Percentiles rank a stretch among this genome's conserved stretches.
These are phyloP conservation scores for Epinephelus coioides DNA, from an alignment of 2,797 vertebrate genomes.

Conservation along the genomic window DNA sequence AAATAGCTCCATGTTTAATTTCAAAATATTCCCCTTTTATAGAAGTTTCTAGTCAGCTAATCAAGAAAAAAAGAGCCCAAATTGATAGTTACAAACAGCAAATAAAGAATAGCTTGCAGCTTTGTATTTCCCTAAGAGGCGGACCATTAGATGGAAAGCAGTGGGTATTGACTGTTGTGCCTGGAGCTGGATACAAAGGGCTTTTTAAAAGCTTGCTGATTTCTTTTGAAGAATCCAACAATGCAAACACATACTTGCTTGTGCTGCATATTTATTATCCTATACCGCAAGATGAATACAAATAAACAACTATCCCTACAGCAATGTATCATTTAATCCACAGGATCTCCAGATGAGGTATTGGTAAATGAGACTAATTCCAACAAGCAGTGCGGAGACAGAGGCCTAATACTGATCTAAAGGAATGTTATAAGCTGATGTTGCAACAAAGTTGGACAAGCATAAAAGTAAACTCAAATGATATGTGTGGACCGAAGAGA, in stretches of 20 bases:
- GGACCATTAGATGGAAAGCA: slow-evolving; percentile 52
- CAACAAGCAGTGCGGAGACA: slow-evolving; percentile 14
- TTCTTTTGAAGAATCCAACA: slow-evolving; percentile 62
- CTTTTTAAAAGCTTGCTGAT: slow-evolving; percentile 60
- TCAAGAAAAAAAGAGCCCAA: slow-evolving; percentile 36
- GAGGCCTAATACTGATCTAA: slow-evolving; percentile 26
- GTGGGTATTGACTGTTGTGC: slow-evolving; percentile 61
- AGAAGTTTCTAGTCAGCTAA: slow-evolving; percentile 46
- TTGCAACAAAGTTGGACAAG: slow-evolving; percentile 57
- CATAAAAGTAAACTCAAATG: slow-evolving; percentile 52
- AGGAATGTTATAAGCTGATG: slow-evolving; percentile 37
- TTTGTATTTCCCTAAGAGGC: slow-evolving; percentile 62
- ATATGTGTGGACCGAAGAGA: slow-evolving; percentile 24
- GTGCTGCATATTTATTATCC: slow-evolving; percentile 43
- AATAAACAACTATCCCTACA: slow-evolving; percentile 34
- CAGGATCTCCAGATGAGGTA: slow-evolving; percentile 46
- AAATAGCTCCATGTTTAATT: slow-evolving; percentile 41
- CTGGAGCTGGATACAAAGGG: slow-evolving; percentile 60
- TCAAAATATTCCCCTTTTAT: slow-evolving; percentile 41
- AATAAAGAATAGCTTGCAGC: slow-evolving; percentile 50
- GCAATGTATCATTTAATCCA: slow-evolving; percentile 52
- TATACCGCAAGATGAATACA: slow-evolving; percentile 39
- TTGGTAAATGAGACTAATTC: slow-evolving; percentile 54
- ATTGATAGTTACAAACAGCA: slow-evolving; percentile 40
- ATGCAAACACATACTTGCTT: slow-evolving; percentile 52